Evolutionary conservation across 2,888 invertebrate genomes (phyloP).

Genomic region (Noctuana brunneofusca): DNA sequence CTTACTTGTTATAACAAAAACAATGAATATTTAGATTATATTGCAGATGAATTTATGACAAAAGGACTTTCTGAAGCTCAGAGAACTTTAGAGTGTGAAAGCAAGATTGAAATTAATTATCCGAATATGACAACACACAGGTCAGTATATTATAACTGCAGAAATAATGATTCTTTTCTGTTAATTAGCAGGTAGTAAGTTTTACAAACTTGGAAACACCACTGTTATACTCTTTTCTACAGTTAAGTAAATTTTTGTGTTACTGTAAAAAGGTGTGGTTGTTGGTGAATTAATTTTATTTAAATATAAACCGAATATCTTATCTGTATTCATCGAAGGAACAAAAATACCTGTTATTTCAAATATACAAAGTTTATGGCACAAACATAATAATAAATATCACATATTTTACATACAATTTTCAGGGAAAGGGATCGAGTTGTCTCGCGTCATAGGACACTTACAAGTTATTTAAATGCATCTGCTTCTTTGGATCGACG

Average conservation of each 20-base stretch:
- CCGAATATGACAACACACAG: conserved; percentile 62
- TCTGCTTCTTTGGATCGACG: conserved; percentile 77
- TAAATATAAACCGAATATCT: too few species aligned
- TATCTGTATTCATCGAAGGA: too few species aligned
- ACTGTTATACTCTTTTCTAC: too few species aligned
- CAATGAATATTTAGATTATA: conserved; percentile 53
- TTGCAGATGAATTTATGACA: conserved; percentile 52
- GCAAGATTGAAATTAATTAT: conserved; percentile 46
- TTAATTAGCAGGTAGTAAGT: too few species aligned
- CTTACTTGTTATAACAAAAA: conserved; percentile 52
- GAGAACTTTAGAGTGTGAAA: conserved; percentile 44
- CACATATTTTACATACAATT: conserved; percentile 45
- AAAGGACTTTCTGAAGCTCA: conserved; percentile 51
- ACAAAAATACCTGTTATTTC: too few species aligned
- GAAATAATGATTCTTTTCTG: too few species aligned
- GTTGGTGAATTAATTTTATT: too few species aligned
- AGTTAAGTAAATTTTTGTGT: too few species aligned
- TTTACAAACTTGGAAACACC: too few species aligned
- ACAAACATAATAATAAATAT: too few species aligned
- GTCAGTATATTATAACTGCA: conserved; percentile 51
- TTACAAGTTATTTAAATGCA: conserved; percentile 78
- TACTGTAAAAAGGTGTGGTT: too few species aligned
- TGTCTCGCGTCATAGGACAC: conserved; percentile 58
- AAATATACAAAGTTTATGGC: too few species aligned
- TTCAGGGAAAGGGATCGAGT: conserved; percentile 75